Evolutionary conservation across 1,140 invertebrate genomes (phyloP), one percentile per base, ranked within the genome.

Genomic region (Meloidogyne chitwoodi): DNA sequence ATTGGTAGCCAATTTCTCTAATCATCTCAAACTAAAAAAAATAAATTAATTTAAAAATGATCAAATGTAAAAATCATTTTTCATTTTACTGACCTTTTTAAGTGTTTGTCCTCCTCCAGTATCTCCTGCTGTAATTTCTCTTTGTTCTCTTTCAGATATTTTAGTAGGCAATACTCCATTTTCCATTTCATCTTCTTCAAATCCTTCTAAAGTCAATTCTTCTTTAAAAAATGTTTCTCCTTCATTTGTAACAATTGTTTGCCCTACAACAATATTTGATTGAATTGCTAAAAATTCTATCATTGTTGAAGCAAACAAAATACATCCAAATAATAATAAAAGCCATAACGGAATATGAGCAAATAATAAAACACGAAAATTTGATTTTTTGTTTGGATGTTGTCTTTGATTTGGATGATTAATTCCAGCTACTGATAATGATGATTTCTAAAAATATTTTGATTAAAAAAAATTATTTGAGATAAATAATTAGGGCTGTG

Each of bases 1-100:
- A 70, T 22, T 70, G 68, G 11, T 70, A 70, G 19, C 68, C 68
- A 26, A 70, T 19, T 61, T 70, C 68, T 44, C 68, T 44, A 26
- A 70, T 61, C 10, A 56, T 19, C n/a, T 70, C 68, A 44, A 70
- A 70, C 68, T 70, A 16, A 8, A 65, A 65, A 1, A 14, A 41
- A 14, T 14, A 41, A 41, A 41, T 41, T 41, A 41, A 12, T 41
- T 10, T 41, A 14, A 14, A 38, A 38, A 38, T 11, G 34, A 38
- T 5, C 34, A 38, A 38, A 38, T 38, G 11, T 5, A 38, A 11
- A 38, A 8, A 38, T 8, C 11, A 38, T 38, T 38, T 38, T 38
- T 38, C 12, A 11, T 10, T 38, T n/a, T n/a, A n/a, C n/a, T n/a
- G n/a, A 56, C 48, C 19, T 56, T 56, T 56, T 56, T 56, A 56